Evolutionary conservation across 2,888 invertebrate species (phyloP).

Genomic region (Heteromurus nitidus): DNA sequence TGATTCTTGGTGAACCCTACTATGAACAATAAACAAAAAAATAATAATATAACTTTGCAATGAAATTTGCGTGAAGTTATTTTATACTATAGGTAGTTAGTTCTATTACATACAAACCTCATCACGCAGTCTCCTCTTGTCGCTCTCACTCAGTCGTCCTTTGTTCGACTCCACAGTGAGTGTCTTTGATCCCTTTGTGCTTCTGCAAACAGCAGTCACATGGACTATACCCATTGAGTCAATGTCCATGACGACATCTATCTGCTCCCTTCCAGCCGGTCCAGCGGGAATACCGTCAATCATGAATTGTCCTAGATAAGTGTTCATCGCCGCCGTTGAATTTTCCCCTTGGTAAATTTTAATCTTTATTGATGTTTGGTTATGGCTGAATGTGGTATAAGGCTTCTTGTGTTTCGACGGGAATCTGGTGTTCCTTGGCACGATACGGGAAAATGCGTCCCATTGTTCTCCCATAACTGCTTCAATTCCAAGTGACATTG

Average conservation of each 20-base stretch:
- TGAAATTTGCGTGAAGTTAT: no score
- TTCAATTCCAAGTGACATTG: slow-evolving; percentile 61
- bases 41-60: no score
- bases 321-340: slow-evolving; percentile 26
- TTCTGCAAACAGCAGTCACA: slow-evolving; percentile 30
- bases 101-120: no score
- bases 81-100: no score
- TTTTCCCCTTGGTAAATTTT: slow-evolving; percentile 61
- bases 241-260: slow-evolving; percentile 59
- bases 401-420: slow-evolving; percentile 21
- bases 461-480: not conserved
- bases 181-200: slow-evolving; percentile 23
- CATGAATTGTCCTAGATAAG: slow-evolving; percentile 52
- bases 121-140: no score
- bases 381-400: slow-evolving; percentile 28
- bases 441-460: slow-evolving; percentile 51
- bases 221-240: slow-evolving; percentile 48
- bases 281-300: slow-evolving; percentile 57
- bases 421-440: slow-evolving; percentile 48
- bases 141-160: no score
- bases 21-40: no score
- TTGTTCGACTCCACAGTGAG: no score
- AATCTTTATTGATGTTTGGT: slow-evolving; percentile 37
- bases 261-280: not conserved
- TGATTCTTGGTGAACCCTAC: no score